Evolutionary conservation across 64 coral and sea anemone genomes (phyloP).

Genomic region (Porites australiensis): DNA sequence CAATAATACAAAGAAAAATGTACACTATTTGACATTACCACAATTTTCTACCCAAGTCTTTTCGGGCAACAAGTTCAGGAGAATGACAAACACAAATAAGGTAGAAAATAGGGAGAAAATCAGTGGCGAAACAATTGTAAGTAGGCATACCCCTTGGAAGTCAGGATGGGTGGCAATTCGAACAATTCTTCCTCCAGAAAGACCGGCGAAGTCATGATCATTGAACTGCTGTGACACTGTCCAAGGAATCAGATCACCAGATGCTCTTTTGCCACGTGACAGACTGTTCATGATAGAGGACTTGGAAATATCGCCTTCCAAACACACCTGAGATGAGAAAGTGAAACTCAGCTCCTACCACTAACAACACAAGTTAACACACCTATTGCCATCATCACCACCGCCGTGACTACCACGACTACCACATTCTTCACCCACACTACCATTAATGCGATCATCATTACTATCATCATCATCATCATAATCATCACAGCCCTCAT

Average conservation of each 20-base stretch:
- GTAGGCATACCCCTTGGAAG: conserved; percentile 85
- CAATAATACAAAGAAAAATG: too few species aligned
- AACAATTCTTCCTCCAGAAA: conserved; percentile 94
- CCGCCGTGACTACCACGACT: not conserved
- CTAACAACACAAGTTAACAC: not conserved
- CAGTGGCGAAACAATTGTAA: not conserved
- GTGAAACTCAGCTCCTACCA: too few species aligned
- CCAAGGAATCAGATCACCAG: conserved; percentile 98
- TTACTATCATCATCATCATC: not conserved
- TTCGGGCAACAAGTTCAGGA: too few species aligned
- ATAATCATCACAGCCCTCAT: not conserved
- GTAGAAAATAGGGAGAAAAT: too few species aligned
- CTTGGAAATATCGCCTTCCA: conserved; percentile 99
- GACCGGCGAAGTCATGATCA: conserved; percentile 93
- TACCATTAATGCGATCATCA: not conserved
- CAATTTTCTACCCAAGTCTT: too few species aligned
- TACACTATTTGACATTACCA: too few species aligned
- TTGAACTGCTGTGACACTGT: conserved; percentile 99
- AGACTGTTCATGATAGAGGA: conserved; percentile 91
- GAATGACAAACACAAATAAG: too few species aligned
- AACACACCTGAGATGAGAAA: conserved; percentile 62
- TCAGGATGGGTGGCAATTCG: conserved; percentile 98
- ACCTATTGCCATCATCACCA: not conserved
- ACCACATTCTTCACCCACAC: not conserved
- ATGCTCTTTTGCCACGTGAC: conserved; percentile 94